Conservation (phyloP, 2,113 vertebrate species). For the Brienomyrus longianalis region DNA sequence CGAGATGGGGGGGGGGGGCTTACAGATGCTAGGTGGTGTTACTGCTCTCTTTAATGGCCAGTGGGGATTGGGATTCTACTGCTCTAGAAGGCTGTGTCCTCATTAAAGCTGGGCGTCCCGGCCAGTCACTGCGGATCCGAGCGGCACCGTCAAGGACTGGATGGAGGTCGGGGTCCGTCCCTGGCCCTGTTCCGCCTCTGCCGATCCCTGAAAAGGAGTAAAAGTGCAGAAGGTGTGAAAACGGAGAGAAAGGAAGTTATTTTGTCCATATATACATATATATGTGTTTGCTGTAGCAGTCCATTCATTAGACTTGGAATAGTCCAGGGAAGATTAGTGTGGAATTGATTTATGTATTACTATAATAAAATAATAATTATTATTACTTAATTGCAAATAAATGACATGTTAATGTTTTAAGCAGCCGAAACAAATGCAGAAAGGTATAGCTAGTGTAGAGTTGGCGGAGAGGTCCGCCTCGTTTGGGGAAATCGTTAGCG, state of each 20-base stretch:
- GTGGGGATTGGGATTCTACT: slow-evolving; percentile 10
- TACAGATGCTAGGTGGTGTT: slow-evolving; percentile 29
- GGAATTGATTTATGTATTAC: background rate
- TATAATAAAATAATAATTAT: background rate
- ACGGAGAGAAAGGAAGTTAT: background rate
- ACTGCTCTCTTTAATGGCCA: slow-evolving; percentile 28
- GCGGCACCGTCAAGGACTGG: background rate
- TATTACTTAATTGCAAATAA: background rate
- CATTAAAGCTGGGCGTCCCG: background rate
- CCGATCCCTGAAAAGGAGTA: background rate
- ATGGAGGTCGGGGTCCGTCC: background rate
- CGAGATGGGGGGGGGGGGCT: slow-evolving; percentile 11
- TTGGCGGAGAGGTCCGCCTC: background rate
- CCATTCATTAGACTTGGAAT: background rate
- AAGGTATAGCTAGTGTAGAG: background rate
- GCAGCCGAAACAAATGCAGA: background rate
- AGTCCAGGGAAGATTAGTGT: background rate
- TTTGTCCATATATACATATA: background rate
- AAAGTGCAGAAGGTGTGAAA: background rate
- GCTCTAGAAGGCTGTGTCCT: slow-evolving; percentile 13
- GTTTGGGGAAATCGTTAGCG: background rate
- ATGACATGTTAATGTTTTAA: background rate
- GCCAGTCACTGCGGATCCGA: background rate
- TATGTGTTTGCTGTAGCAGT: background rate
- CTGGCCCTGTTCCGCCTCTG: background rate